Percentiles rank a stretch among this genome's conserved stretches.
These are phyloP conservation scores for Sisor rabdophorus DNA, from an alignment of 2,113 vertebrate genomes.

Conservation along the genomic window DNA sequence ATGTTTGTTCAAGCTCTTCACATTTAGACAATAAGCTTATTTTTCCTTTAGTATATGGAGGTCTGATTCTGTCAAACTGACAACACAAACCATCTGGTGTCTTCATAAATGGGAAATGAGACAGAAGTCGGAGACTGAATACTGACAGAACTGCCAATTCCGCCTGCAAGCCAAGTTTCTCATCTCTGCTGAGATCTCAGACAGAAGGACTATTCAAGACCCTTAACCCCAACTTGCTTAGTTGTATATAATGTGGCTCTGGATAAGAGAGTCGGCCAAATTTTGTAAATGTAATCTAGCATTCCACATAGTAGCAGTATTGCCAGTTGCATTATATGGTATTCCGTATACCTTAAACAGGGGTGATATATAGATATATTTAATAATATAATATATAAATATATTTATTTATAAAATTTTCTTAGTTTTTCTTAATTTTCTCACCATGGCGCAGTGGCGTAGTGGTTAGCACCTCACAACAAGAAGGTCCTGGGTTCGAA, in stretches of 20 bases:
- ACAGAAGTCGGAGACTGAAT: conserved; percentile 7
- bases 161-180: conserved; percentile 1
- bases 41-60: not conserved
- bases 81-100: conserved; percentile 5
- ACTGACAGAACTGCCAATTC: conserved; percentile 13
- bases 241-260: too few relatives aligned
- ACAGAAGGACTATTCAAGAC: not conserved
- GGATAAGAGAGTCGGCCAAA: too few relatives aligned
- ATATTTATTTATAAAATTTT: too few relatives aligned
- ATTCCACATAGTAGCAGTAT: not conserved
- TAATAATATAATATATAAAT: too few relatives aligned
- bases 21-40: not conserved
- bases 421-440: too few relatives aligned
- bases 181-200: not conserved
- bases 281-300: not conserved
- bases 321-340: not conserved
- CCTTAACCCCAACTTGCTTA: too few relatives aligned
- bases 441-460: too few relatives aligned
- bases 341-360: too few relatives aligned
- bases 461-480: too few relatives aligned
- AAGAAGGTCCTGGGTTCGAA: too few relatives aligned
- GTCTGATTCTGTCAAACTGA: not conserved
- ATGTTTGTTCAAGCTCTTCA: not conserved
- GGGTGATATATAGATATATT: too few relatives aligned
- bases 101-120: not conserved